Evolutionary conservation across 2,888 invertebrate species (phyloP), one percentile per base, ranked within the genome.

Genomic region (Melolontha melolontha): DNA sequence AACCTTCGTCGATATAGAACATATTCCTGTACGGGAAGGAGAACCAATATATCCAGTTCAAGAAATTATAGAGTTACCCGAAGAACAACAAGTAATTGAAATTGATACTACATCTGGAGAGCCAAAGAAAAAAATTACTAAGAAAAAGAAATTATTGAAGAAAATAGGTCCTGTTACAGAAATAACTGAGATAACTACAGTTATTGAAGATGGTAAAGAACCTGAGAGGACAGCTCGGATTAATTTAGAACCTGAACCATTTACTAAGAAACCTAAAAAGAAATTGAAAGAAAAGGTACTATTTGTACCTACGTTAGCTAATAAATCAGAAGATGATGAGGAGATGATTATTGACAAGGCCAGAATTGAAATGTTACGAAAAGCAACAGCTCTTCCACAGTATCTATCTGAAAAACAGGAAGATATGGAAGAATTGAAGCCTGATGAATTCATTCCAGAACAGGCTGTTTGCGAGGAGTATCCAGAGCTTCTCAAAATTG

Each of bases 71-170:
- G 79, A 80, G 71, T 64, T 80, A 8, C 77, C 79, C 6, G 80
- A 78, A 72, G 80, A 82, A 66, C 79, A 83, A 0, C 80, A 81
- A 29, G 72, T 84, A 0, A 82, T 83, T 1, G 83, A 84, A 74
- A 81, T 84, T 10, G 78, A 80, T 2, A 83, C 84, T 0, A 78
- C 79, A 10, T 78, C 79, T 62, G 83, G 82, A 22, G 75, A 76
- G 69, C 81, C 83, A 0, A 81, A 79, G 64, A 84, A 82, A 70
- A 81, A 84, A 65, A 76, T 79, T 67, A 76, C 27, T 68, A 70
- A 78, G 5, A 77, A 73, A 51, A 70, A 72, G 16, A 72, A 69
- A 14, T 71, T 73, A 22, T 64, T 76, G 40, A 79, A 77, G 68
- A 71, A 76, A 47, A 54, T 74, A 7, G 76, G 75, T 5, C 72